Base-by-base conservation (phyloP, 2,113 vertebrate species). In the Falco punctatus region DNA sequence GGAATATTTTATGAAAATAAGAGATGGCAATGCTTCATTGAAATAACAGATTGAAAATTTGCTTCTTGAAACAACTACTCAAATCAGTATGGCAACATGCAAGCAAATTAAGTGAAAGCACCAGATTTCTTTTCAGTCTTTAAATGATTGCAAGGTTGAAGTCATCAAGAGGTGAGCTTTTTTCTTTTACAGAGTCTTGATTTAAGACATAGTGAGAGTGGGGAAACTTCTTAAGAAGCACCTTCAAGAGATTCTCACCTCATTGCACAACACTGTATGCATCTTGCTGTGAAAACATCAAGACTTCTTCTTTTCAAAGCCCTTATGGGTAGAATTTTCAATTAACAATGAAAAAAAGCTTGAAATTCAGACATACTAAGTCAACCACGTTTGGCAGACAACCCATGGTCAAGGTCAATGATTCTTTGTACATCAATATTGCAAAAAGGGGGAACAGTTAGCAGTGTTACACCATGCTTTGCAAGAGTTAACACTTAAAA, bases 21-120 rank as follows among this genome's bases (percentile, higher is more conserved):
- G 32, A 71, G 94, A 75, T 17, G 19, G 80, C 88, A 95, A 91
- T 86, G 83, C 88, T 96, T 95, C 95, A 94, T 86, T 95, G 94
- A 96, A 97, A 96, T 90, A 90, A 92, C 88, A 92, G 87, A 90
- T 71, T 42, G 42, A 28, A 77, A 49, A 81, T 69, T 54, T 73
- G 58, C 78, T 88, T 80, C 70, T 79, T 77, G 21, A 94, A 93
- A 57, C 30, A 75, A 64, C 55, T 67, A 23, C 40, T 72, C 58
- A 57, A 48, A 80, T 85, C 38, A 52, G 69, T 75, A 64, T 15
- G 49, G 57, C 30, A 35, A 85, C 26, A n/a, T 15, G 42, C 46
- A 78, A 78, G 24, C 22, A 62, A 81, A 46, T 62, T 30, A 69
- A 75, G 38, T 51, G 70, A 92, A 88, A 88, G 71, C 51, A 88